Conservation (phyloP, 2,113 vertebrate genomes). For the Vombatus ursinus region DNA sequence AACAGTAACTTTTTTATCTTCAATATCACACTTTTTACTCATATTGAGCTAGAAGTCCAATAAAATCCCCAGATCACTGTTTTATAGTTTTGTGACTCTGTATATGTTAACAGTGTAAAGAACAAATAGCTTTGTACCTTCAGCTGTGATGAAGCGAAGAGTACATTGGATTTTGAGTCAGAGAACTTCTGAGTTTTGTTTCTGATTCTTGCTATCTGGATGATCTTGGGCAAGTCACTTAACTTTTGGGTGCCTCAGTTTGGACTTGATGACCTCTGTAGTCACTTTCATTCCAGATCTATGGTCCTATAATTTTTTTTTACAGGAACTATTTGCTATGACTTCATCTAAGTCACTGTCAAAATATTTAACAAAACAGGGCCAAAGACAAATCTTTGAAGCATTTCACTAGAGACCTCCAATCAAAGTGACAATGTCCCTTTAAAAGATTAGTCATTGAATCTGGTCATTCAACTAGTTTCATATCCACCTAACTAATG, state of each 20-base stretch:
- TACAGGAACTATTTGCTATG: neutral
- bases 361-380: neutral
- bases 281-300: neutral
- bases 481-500: neutral
- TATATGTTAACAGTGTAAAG: no score
- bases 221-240: no score
- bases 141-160: no score
- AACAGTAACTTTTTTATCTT: no score
- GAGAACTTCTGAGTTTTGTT: no score
- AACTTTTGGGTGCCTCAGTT: neutral
- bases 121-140: no score
- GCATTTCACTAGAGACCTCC: neutral
- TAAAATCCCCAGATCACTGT: no score
- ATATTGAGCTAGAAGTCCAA: no score
- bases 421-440: neutral
- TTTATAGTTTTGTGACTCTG: no score
- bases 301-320: neutral
- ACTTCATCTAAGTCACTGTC: neutral
- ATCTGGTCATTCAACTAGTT: neutral
- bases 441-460: neutral
- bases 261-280: neutral
- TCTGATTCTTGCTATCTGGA: neutral
- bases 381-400: neutral
- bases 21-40: no score
- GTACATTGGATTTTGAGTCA: no score